These are phyloP conservation scores for Osmoderma eremita DNA, from an alignment of 2,888 invertebrate genomes.

Conservation along the genomic window DNA sequence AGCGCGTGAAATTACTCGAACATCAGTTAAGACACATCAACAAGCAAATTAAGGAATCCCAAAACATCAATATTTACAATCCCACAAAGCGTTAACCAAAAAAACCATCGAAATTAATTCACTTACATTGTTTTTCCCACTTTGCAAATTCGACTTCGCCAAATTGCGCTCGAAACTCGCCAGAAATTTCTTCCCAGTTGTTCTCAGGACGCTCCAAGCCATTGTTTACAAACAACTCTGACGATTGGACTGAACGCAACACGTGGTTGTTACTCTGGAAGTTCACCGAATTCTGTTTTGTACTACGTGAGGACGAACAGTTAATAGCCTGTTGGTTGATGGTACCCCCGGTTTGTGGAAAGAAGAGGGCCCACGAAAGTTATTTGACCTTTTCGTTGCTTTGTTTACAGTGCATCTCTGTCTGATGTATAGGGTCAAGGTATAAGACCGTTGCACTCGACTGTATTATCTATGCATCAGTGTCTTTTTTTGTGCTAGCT, in stretches of 20 bases:
- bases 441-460: not conserved
- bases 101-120: not conserved
- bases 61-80: not conserved
- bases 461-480: not conserved
- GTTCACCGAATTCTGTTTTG: conserved; percentile 1
- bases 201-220: conserved; percentile 38
- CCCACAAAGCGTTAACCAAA: not conserved
- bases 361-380: conserved; percentile 23
- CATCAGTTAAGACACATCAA: no score
- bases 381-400: conserved; percentile 22
- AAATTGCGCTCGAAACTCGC: conserved; percentile 40
- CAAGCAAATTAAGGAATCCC: no score
- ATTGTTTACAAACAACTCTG: conserved; percentile 30
- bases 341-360: conserved; percentile 1
- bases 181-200: conserved; percentile 26
- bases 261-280: conserved; percentile 21
- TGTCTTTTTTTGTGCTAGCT: conserved; percentile 2
- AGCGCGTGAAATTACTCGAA: no score
- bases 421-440: not conserved
- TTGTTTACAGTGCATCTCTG: conserved; percentile 17
- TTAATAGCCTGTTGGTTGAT: conserved; percentile 1
- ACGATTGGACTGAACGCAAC: not conserved
- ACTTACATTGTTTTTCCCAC: conserved; percentile 38
- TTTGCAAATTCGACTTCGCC: not conserved
- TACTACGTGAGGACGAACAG: not conserved